Conservation (phyloP, 2,888 invertebrate species). For the Drosophila emarginata region DNA sequence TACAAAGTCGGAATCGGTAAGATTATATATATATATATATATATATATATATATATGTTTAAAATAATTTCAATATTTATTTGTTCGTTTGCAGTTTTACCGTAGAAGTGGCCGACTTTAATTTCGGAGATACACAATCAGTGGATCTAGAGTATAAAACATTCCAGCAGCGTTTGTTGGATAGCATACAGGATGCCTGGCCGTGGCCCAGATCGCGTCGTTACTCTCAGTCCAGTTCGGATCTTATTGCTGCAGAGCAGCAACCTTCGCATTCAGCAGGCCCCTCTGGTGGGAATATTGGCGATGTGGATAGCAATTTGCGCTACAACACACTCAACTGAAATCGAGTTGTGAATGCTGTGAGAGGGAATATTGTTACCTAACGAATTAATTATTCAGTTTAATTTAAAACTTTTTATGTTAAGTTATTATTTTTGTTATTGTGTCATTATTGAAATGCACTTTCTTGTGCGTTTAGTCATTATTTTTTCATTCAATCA, state of each 20-base stretch:
- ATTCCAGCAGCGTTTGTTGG: slow-evolving; percentile 90
- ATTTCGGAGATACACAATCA: slow-evolving; percentile 90
- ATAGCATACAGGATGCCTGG: slow-evolving; percentile 88
- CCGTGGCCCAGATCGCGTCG: slow-evolving; percentile 81
- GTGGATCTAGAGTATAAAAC: slow-evolving; percentile 94
- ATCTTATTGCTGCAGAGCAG: slow-evolving; percentile 67
- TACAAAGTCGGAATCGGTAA: slow-evolving; percentile 90
- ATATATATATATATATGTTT: too few relatives aligned
- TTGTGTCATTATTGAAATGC: slow-evolving; percentile 36
- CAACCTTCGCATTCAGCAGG: slow-evolving; percentile 49
- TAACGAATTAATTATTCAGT: slow-evolving; percentile 62
- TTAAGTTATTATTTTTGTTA: slow-evolving; percentile 35
- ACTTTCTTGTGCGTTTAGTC: slow-evolving; percentile 46
- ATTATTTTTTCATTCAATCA: slow-evolving; percentile 37
- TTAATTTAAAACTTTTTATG: slow-evolving; percentile 50
- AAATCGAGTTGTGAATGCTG: slow-evolving; percentile 18
- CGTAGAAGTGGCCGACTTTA: slow-evolving; percentile 95
- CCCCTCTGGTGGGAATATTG: slow-evolving; percentile 55
- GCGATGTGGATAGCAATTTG: slow-evolving; percentile 76
- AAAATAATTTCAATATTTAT: too few relatives aligned
- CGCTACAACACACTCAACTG: slow-evolving; percentile 77
- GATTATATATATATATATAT: slow-evolving; percentile 17
- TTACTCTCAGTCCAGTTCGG: slow-evolving; percentile 70
- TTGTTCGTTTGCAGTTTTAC: slow-evolving; percentile 84
- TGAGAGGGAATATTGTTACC: slow-evolving; percentile 53